Evolutionary conservation across 2,113 vertebrate species (phyloP).

Genomic region (Zosterops pallidus): DNA sequence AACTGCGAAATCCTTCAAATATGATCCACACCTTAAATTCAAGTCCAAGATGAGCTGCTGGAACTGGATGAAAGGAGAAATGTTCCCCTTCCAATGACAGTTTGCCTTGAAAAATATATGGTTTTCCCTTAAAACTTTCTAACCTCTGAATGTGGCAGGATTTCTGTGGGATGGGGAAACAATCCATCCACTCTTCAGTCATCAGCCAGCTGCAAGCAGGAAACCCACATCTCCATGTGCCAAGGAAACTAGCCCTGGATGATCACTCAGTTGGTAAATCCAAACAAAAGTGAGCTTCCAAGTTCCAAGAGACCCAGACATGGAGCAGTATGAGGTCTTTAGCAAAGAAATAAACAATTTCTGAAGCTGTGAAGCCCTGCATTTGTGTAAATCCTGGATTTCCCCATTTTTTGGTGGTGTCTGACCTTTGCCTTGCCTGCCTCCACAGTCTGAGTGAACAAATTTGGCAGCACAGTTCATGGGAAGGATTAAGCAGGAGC

Average conservation of each 20-base stretch:
- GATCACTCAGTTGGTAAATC: not conserved
- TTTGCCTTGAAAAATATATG: not conserved
- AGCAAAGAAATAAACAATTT: not conserved
- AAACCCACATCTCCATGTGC: not conserved
- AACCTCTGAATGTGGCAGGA: not conserved
- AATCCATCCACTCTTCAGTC: not conserved
- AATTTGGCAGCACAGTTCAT: not conserved
- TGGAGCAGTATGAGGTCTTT: not conserved
- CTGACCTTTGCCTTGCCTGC: not conserved
- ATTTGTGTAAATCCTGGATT: not conserved
- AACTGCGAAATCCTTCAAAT: constrained; percentile 21
- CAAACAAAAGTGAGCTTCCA: not conserved
- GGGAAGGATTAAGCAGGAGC: constrained; percentile 1
- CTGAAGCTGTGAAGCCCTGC: not conserved
- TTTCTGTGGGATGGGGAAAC: not conserved
- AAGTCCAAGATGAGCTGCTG: not conserved
- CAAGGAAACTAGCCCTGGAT: not conserved
- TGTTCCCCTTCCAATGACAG: not conserved
- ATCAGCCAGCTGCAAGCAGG: not conserved
- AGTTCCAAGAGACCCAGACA: not conserved
- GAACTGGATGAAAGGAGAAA: not conserved
- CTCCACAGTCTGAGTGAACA: not conserved
- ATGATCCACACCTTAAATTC: not conserved
- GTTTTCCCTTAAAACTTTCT: not conserved
- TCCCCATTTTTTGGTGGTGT: not conserved